phyloP scores from a whole-genome alignment of 2,797 vertebrate genomes.

The Sebastes cheni region DNA sequence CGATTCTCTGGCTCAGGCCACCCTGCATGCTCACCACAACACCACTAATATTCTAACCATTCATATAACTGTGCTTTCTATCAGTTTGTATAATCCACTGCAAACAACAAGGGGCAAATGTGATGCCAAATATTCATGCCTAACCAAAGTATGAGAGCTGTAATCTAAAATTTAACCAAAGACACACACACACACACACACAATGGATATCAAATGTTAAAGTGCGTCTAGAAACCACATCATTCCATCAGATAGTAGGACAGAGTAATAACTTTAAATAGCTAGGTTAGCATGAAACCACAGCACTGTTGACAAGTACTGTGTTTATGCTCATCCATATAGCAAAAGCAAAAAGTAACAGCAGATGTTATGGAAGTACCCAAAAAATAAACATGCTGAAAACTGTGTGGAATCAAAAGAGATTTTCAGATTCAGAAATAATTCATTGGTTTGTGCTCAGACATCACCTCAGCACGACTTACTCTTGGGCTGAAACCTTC shows the following conservation, averaged over 20 bases:
- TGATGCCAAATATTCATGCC: slow-evolving; percentile 25
- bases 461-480: not conserved
- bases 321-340: not conserved
- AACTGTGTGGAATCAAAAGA: not conserved
- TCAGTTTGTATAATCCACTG: slow-evolving; percentile 13
- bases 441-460: not conserved
- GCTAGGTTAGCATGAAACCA: slow-evolving; percentile 9
- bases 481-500: no score
- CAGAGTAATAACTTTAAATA: slow-evolving; percentile 19
- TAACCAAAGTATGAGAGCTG: not conserved
- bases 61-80: slow-evolving; percentile 15
- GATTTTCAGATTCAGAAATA: not conserved
- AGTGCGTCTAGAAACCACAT: not conserved
- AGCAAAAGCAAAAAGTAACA: slow-evolving; percentile 4
- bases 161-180: not conserved
- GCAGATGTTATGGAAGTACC: slow-evolving; percentile 16
- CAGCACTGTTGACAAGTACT: not conserved
- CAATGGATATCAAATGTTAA: not conserved
- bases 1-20: slow-evolving; percentile 17
- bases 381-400: not conserved
- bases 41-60: slow-evolving; percentile 29
- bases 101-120: slow-evolving; percentile 11
- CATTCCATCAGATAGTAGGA: slow-evolving; percentile 6
- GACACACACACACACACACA: not conserved
- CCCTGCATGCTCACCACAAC: slow-evolving; percentile 22